phyloP scores from a whole-genome alignment of 2,888 invertebrate species.

The Isotomurus palustris region DNA sequence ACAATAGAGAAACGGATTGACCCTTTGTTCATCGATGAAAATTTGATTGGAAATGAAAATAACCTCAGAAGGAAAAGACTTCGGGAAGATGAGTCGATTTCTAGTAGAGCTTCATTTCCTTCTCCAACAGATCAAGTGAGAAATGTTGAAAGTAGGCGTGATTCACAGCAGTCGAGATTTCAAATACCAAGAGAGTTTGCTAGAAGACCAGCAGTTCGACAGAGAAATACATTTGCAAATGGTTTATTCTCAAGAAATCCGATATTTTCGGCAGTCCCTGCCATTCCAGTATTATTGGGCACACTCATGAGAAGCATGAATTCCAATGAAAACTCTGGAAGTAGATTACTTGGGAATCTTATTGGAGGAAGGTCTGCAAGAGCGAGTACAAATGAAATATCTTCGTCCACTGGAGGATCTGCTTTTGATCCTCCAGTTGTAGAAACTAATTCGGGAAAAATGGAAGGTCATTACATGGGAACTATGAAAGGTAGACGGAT shows the following conservation, averaged over 20 bases:
- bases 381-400: neutral
- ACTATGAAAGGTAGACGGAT: constrained; percentile 21
- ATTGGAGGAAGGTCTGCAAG: neutral
- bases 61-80: constrained; percentile 7
- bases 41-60: neutral
- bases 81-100: neutral
- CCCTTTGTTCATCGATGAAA: neutral
- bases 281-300: neutral
- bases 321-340: neutral
- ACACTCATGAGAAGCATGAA: neutral
- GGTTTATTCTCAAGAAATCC: neutral
- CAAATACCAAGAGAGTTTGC: neutral
- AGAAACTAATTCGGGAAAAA: constrained; percentile 3
- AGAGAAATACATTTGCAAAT: neutral
- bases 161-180: neutral
- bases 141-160: no score
- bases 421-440: neutral
- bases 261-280: constrained; percentile 2
- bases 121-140: no score
- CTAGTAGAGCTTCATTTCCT: no score
- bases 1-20: constrained; percentile 3
- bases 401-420: neutral
- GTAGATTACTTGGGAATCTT: neutral
- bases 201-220: neutral
- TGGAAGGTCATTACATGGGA: constrained; percentile 21